Conservation (phyloP, 23 tunicate species). For the Phallusia fumigata region DNA sequence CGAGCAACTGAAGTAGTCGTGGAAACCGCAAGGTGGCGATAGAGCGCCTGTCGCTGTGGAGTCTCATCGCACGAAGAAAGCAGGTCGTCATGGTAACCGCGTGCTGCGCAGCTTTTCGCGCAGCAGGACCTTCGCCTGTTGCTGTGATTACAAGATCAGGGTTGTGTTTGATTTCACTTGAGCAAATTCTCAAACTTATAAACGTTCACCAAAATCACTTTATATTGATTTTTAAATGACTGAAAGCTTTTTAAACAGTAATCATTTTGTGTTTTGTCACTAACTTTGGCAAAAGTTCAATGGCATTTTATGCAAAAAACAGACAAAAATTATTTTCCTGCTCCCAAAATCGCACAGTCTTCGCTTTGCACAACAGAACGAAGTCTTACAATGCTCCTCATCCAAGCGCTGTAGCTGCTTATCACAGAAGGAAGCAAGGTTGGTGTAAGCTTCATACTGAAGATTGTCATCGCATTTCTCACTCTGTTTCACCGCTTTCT, state of each 20-base stretch:
- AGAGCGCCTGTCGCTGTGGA: conserved; percentile 11
- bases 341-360: too few relatives aligned
- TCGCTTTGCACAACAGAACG: too few relatives aligned
- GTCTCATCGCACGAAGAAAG: conserved; percentile 23
- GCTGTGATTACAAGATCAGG: neutral
- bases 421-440: conserved; percentile 33
- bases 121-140: neutral
- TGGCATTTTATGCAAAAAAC: too few relatives aligned
- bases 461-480: neutral
- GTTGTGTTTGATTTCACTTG: neutral
- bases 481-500: conserved; percentile 23
- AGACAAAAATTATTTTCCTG: too few relatives aligned
- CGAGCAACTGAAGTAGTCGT: conserved; percentile 52
- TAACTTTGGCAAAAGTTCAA: too few relatives aligned
- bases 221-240: too few relatives aligned
- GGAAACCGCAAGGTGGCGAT: conserved; percentile 52
- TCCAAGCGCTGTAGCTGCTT: neutral
- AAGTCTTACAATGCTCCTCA: neutral
- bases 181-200: too few relatives aligned
- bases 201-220: too few relatives aligned
- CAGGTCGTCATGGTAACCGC: conserved; percentile 29
- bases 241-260: too few relatives aligned
- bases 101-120: too few relatives aligned
- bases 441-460: conserved; percentile 35
- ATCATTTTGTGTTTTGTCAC: too few relatives aligned